Conservation (phyloP, 2,113 vertebrate species). For the Anguilla japonica region DNA sequence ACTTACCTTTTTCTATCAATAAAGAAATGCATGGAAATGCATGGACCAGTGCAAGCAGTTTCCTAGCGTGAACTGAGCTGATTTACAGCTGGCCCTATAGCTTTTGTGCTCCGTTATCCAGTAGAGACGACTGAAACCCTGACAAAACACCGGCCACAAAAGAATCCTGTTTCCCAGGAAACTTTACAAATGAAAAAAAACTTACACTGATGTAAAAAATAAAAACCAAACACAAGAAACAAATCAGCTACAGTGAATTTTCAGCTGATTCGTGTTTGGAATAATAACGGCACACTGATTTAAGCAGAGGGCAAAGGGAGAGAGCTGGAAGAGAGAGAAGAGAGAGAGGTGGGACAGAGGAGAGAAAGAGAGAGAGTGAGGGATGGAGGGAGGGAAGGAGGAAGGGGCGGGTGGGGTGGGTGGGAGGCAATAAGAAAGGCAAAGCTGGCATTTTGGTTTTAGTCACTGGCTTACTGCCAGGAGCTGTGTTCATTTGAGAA, state of each 20-base stretch:
- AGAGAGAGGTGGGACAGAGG: conserved; percentile 48
- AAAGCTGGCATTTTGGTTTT: conserved; percentile 53
- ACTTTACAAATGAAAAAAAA: conserved; percentile 69
- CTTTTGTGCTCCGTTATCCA: conserved; percentile 78
- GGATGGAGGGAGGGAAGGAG: conserved; percentile 49
- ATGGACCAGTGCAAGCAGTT: conserved; percentile 42
- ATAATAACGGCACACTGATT: conserved; percentile 65
- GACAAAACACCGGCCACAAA: conserved; percentile 85
- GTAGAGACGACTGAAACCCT: conserved; percentile 77
- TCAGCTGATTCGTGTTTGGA: conserved; percentile 68
- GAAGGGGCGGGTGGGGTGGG: conserved; percentile 43
- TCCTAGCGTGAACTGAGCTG: conserved; percentile 53
- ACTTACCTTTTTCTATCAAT: conserved; percentile 61
- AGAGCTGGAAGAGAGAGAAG: conserved; percentile 58
- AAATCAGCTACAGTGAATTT: conserved; percentile 61
- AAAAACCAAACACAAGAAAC: neutral
- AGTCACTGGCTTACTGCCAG: conserved; percentile 36
- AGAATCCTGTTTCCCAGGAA: conserved; percentile 91
- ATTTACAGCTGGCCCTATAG: conserved; percentile 53
- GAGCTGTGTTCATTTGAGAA: conserved; percentile 37
- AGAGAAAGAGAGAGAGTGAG: conserved; percentile 36
- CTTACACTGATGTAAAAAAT: conserved; percentile 64
- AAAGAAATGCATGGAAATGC: conserved; percentile 50
- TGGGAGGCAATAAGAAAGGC: conserved; percentile 40
- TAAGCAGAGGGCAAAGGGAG: conserved; percentile 51